Base-by-base conservation (phyloP, 2,113 vertebrate species). In the Entomyzon cyanotis region DNA sequence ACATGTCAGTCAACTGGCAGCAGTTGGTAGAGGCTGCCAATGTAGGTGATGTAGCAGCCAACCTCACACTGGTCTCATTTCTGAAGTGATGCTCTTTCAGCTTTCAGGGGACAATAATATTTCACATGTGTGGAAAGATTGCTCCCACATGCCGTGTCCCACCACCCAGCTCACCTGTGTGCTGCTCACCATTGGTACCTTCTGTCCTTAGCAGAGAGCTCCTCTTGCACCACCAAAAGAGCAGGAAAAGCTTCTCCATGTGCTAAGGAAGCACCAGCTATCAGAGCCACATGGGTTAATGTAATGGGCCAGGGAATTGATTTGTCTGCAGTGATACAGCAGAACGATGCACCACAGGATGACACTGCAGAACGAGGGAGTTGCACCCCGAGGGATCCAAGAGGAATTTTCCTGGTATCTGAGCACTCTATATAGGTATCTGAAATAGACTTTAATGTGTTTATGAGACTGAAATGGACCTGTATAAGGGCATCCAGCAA, bases 381-480 rank as follows among this genome's bases (percentile, higher is more conserved):
- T 6, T 6, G 16, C 8, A 55, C 31, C 92, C 24, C 18, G 10
- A 63, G 69, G 65, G 20, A 91, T 31, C 28, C 27, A n/a, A 22
- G 49, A 67, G 62, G 49, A 89, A 76, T 71, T 75, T 91, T 91
- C 47, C 69, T 84, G 39, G 10, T 73, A 49, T 55, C 58, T 27
- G 14, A 91, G 74, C 52, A 53, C 73, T 3, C 5, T 23, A 14
- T 55, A 25, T 4, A 73, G 17, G 8, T 20, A 35, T 27, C 67
- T 55, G 69, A 91, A 95, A 92, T 56, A 58, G n/a, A 87, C 69
- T 73, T 79, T 71, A 79, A 49, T 76, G 69, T 46, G 52, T 73
- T 64, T 49, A 27, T 22, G 59, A 62, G 62, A 49, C n/a, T 49
- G 53, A 90, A 89, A 56, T 30, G 42, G 37, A 76, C 17, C 49